Percentiles rank a stretch among this genome's conserved stretches.
phyloP scores from a whole-genome alignment of 2,888 invertebrate species.

The Lottia gigantea region DNA sequence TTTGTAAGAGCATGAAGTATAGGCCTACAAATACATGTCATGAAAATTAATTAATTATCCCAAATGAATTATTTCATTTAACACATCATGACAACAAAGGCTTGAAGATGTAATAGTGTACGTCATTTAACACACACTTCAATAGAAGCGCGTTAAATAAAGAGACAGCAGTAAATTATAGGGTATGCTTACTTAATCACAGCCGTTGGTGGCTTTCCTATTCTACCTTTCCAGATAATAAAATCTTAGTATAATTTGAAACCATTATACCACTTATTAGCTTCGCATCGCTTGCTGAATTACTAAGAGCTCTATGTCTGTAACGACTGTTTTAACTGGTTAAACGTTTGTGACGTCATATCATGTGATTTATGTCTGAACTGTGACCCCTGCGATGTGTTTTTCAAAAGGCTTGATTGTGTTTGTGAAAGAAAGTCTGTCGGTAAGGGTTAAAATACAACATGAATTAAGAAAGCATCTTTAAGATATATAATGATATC shows the following conservation, averaged over 20 bases:
- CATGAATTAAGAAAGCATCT: no score
- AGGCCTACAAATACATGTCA: no score
- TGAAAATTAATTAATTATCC: no score
- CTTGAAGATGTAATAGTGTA: neutral
- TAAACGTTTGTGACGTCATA: conserved; percentile 10
- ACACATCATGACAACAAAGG: no score
- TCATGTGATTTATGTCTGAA: neutral
- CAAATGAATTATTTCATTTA: no score
- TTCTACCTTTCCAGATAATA: neutral
- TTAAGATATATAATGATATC: no score
- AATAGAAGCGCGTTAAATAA: neutral
- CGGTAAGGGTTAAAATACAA: no score
- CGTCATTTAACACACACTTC: neutral
- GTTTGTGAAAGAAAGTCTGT: neutral
- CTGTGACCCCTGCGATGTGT: neutral
- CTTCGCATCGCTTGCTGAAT: neutral
- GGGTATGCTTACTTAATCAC: neutral
- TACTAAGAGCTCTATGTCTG: neutral
- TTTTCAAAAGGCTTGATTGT: neutral
- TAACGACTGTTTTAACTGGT: conserved; percentile 8
- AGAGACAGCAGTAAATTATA: conserved; percentile 2
- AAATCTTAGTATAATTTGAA: neutral
- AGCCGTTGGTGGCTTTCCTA: neutral
- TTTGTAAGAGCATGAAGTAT: no score
- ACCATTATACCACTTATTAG: conserved; percentile 4